These are phyloP conservation scores for Xylocampa areola DNA, from an alignment of 2,888 invertebrate species.

Conservation along the genomic window DNA sequence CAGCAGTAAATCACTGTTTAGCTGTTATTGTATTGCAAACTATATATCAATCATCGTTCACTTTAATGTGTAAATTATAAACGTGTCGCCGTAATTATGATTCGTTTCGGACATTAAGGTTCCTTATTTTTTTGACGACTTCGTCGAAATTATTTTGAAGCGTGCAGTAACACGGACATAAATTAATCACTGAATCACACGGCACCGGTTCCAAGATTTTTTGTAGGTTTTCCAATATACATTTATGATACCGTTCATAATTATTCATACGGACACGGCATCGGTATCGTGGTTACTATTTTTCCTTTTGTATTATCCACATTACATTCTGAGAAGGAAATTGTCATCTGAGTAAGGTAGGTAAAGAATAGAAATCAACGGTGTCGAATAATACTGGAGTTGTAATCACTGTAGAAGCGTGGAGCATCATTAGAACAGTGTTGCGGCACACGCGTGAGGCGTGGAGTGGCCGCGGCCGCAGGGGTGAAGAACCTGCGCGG, in stretches of 20 bases:
- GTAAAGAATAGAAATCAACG: conserved; percentile 32
- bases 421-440: conserved; percentile 59
- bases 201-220: conserved; percentile 52
- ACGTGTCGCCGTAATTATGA: conserved; percentile 59
- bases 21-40: conserved; percentile 67
- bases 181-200: conserved; percentile 60
- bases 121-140: conserved; percentile 54
- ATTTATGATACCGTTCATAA: conserved; percentile 54
- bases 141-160: conserved; percentile 55
- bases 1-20: conserved; percentile 79
- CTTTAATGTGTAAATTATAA: conserved; percentile 64
- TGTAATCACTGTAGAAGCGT: conserved; percentile 29
- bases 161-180: conserved; percentile 58
- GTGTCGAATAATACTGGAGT: conserved; percentile 31
- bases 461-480: conserved; percentile 50
- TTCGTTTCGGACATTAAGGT: conserved; percentile 53
- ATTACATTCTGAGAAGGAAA: conserved; percentile 15
- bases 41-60: conserved; percentile 70
- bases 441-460: conserved; percentile 47
- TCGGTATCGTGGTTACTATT: conserved; percentile 22
- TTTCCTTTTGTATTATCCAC: conserved; percentile 32
- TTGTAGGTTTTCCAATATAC: conserved; percentile 55
- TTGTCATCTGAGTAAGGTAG: conserved; percentile 16
- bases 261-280: conserved; percentile 42
- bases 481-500: conserved; percentile 80